Evolutionary conservation across 1,140 invertebrate species (phyloP), one percentile per base, ranked within the genome.

Genomic region (Psilanteris sp.): DNA sequence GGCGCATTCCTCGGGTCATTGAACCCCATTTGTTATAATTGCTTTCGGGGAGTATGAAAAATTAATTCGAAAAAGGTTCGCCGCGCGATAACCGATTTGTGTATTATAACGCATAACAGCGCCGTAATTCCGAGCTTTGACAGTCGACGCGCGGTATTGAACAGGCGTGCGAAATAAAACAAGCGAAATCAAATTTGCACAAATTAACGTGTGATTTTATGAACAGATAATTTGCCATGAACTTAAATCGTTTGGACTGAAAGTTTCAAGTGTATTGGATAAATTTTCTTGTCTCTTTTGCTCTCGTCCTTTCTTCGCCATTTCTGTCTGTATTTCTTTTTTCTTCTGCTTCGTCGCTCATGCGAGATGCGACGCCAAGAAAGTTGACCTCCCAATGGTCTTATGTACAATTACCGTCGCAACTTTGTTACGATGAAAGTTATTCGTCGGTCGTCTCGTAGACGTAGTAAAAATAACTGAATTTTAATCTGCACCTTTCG

Each of bases 21-120:
- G 54, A 52, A 43, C 24, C 14, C 34, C n/a, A 43, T 59, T 59
- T 59, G 50, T 59, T 26, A 68, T 59, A 50, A 50, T 55, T 55
- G 29, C 24, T 55, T 39, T 22, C n/a, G 7, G 8, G 9, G 3
- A 3, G 2, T 15, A 32, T 59, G 24, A 22, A 46, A 57, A 43
- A 15, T 41, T 31, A 15, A 27, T 34, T 11, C 2, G 3, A 22
- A 13, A 36, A 52, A 31, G 6, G 6, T 20, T 20, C 6, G 6
- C 18, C n/a, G n/a, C n/a, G n/a, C n/a, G n/a, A n/a, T n/a, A n/a
- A n/a, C n/a, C n/a, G n/a, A n/a, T n/a, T n/a, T n/a, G n/a, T n/a
- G n/a, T n/a, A n/a, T n/a, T n/a, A n/a, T n/a, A n/a, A n/a, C n/a
- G n/a, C n/a, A n/a, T 20, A 20, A 20, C 5, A 20, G 18, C 5